Evolutionary conservation across 2,797 vertebrate species (phyloP).

Genomic region (Pantherophis vulpinus): DNA sequence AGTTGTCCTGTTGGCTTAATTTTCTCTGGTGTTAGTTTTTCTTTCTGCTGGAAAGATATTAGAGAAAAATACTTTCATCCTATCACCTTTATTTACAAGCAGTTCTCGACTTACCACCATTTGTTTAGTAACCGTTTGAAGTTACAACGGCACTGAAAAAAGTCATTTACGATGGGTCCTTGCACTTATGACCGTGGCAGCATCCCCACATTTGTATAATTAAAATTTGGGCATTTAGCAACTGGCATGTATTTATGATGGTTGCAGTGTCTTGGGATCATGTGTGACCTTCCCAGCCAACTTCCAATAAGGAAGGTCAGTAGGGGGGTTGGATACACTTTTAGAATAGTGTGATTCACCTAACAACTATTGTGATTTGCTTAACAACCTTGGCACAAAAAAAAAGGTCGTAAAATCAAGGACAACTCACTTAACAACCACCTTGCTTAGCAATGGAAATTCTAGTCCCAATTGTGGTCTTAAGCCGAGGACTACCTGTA

Average conservation of each 20-base stretch:
- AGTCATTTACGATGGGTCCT: too few species aligned
- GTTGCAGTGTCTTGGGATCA: too few species aligned
- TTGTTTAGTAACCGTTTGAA: too few species aligned
- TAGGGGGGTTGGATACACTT: background rate
- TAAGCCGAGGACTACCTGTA: background rate
- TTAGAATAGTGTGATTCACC: background rate
- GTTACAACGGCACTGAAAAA: too few species aligned
- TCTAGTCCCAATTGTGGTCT: background rate
- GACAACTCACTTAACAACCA: background rate
- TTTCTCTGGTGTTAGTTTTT: background rate
- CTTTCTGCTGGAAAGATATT: background rate
- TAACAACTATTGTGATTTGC: background rate
- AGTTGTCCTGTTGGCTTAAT: background rate
- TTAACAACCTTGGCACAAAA: background rate
- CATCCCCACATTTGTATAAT: too few species aligned
- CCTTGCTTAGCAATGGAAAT: background rate
- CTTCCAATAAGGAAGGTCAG: background rate
- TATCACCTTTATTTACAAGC: background rate
- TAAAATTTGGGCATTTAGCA: too few species aligned
- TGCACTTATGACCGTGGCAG: too few species aligned
- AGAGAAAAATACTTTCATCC: background rate
- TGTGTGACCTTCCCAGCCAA: too few species aligned
- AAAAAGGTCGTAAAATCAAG: background rate
- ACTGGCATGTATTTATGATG: too few species aligned
- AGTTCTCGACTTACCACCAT: background rate